phyloP scores from a whole-genome alignment of 2,113 vertebrate genomes.

The Struthio camelus region DNA sequence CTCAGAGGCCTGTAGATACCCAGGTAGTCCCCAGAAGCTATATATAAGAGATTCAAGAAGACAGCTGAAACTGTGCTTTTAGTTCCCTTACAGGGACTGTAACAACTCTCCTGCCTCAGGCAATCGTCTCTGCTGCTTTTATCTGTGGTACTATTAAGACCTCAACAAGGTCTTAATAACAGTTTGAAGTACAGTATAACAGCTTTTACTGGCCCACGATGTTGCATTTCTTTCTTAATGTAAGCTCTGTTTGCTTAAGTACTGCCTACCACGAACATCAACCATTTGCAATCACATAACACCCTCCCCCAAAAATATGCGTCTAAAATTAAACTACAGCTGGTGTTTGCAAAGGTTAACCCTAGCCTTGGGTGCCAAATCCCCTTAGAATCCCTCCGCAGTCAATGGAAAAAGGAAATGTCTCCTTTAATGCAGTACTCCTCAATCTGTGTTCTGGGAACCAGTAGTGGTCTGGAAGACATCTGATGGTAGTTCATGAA shows the following conservation, averaged over 20 bases:
- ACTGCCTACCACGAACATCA: constrained; percentile 1
- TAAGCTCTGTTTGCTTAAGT: background rate
- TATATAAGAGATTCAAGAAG: background rate
- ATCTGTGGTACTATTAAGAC: background rate
- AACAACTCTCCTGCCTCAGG: background rate
- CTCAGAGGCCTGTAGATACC: background rate
- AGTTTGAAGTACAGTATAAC: background rate
- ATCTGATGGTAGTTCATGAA: constrained; percentile 62
- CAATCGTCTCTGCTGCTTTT: background rate
- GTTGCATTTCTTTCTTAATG: background rate
- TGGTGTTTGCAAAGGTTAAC: constrained; percentile 19
- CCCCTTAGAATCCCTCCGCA: background rate
- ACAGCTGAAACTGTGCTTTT: background rate
- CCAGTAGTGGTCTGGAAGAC: constrained; percentile 63
- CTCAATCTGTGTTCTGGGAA: constrained; percentile 39
- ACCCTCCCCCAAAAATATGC: background rate
- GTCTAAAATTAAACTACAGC: constrained; percentile 52
- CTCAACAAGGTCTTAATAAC: background rate
- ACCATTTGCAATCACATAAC: constrained; percentile 13
- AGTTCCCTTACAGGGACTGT: background rate
- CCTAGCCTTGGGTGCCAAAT: constrained; percentile 28
- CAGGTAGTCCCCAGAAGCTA: background rate
- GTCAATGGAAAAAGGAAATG: constrained; percentile 46
- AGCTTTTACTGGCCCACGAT: background rate
- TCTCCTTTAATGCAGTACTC: constrained; percentile 35